Evolutionary conservation across 2,797 vertebrate species (phyloP), one percentile per base, ranked within the genome.

Genomic region (Acanthopagrus latus): DNA sequence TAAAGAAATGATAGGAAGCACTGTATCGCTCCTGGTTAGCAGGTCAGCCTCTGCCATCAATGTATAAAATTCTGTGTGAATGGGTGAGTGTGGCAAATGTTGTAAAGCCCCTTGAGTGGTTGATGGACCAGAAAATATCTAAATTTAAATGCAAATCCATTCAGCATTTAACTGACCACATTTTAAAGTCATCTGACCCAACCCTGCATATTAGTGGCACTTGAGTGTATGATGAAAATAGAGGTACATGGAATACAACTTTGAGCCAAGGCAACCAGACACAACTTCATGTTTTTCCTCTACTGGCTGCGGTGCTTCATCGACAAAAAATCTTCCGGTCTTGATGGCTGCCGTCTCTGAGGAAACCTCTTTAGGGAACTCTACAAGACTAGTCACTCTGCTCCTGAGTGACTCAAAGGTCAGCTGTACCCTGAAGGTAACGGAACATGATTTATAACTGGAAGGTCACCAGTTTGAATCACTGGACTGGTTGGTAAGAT

Each of bases 401-500:
- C 64, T 75, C 11, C 6, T 54, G 64, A 59, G 17, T 33, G 69
- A 67, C 52, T 65, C 44, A 77, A 74, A 86, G 67, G 67, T 78
- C 79, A 82, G 21, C 67, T 62, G 21, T 6, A 4, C 0, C 18
- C 59, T 52, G 23, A 44, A 47, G 63, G 70, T 20, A 62, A 27
- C 59, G 58, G 18, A 57, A 58, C 27, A 55, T 25, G 6, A 54
- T 51, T 27, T 43, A 47, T 71, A 8, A 64, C 2, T 48, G 25
- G 33, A 78, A n/a, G 0, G 3, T 51, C 46, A 43, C 59, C 41
- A 4, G 44, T 76, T 71, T 52, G 9, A 74, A 1, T 47, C 48
- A 38, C 59, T 38, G n/a, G 18, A 25, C 14, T 23, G 1, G 60
- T 5, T 44, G 0, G 29, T 25, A 4, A 60, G 38, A 51, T 47